Percentiles rank a stretch among this genome's conserved stretches.
Evolutionary conservation across 2,888 invertebrate genomes (phyloP).

Genomic region (Dinocampus coccinellae): DNA sequence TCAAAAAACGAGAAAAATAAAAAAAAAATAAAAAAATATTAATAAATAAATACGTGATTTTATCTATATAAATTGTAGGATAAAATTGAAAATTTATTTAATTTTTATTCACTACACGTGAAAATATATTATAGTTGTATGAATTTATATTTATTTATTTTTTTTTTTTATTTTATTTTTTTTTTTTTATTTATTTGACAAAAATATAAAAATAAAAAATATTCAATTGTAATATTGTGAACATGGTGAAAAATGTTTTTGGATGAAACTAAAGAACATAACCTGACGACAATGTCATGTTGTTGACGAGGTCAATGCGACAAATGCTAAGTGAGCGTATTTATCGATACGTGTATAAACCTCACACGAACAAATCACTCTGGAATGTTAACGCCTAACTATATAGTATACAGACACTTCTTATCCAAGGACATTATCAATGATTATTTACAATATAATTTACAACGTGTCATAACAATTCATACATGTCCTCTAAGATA

Average conservation of each 20-base stretch:
- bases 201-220: too few species aligned
- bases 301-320: slow-evolving; percentile 7
- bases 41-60: too few species aligned
- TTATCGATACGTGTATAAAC: slow-evolving; percentile 8
- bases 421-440: slow-evolving; percentile 38
- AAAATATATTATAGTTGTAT: too few species aligned
- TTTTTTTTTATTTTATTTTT: too few species aligned
- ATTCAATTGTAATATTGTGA: background rate
- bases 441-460: slow-evolving; percentile 17
- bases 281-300: background rate
- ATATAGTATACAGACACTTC: slow-evolving; percentile 4
- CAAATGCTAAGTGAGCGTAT: slow-evolving; percentile 1
- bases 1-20: too few species aligned
- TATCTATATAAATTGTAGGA: background rate
- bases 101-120: too few species aligned
- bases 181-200: too few species aligned
- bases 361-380: slow-evolving; percentile 37
- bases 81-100: too few species aligned
- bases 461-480: background rate
- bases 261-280: background rate
- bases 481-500: background rate
- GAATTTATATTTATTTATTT: too few species aligned
- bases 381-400: slow-evolving; percentile 45
- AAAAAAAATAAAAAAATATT: too few species aligned
- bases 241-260: background rate